phyloP scores from a whole-genome alignment of 2,888 invertebrate species.

The Harpagoxenus sublaevis region DNA sequence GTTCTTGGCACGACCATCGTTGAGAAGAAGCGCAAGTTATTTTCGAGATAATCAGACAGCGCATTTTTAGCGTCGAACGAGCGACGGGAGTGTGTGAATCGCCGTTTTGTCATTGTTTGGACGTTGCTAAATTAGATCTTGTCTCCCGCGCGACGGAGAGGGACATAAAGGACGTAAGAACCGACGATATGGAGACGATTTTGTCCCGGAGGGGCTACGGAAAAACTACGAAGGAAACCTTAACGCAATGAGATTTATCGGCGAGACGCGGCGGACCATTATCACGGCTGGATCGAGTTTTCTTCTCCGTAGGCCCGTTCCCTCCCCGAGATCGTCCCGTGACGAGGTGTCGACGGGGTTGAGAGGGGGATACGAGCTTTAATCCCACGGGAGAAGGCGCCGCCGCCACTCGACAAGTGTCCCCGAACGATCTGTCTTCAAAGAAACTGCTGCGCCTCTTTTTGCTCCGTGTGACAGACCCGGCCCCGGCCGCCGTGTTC shows the following conservation, averaged over 20 bases:
- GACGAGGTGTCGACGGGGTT: constrained; percentile 63
- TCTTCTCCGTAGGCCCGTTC: constrained; percentile 55
- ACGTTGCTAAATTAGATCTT: constrained; percentile 43
- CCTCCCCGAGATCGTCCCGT: constrained; percentile 36
- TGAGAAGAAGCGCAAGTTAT: constrained; percentile 24
- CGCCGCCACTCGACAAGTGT: constrained; percentile 73
- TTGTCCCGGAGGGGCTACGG: constrained; percentile 26
- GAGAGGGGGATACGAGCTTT: constrained; percentile 65
- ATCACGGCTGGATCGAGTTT: constrained; percentile 70
- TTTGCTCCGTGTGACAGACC: constrained; percentile 65
- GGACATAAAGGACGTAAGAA: background rate
- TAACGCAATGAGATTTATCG: constrained; percentile 76
- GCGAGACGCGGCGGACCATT: constrained; percentile 71
- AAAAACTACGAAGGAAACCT: constrained; percentile 53
- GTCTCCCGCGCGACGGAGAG: background rate
- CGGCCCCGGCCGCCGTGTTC: constrained; percentile 46
- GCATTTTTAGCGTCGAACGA: background rate
- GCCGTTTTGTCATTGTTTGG: constrained; percentile 20
- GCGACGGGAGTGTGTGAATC: background rate
- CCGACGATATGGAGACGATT: constrained; percentile 43
- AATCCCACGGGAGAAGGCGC: constrained; percentile 74
- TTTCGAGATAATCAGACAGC: constrained; percentile 22
- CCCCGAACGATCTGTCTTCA: constrained; percentile 76
- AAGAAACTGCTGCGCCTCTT: constrained; percentile 74
- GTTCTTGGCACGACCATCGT: constrained; percentile 18